Percentiles rank a stretch among this genome's conserved stretches.
phyloP scores from a whole-genome alignment of 2,888 invertebrate genomes.

The Tridacna gigas region DNA sequence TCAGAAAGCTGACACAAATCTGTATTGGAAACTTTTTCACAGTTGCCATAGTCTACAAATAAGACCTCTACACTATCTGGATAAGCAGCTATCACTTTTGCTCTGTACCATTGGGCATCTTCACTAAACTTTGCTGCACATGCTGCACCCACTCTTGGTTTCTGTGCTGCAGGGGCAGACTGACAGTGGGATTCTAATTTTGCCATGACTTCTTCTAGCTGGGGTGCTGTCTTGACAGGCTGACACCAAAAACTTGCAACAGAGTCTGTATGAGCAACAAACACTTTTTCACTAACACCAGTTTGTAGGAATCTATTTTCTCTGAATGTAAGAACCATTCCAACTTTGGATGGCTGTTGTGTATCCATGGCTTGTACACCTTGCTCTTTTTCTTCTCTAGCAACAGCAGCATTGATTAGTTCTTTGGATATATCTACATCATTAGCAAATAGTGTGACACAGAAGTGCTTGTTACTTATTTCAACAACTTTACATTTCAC shows the following conservation, averaged over 20 bases:
- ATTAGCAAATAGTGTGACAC: slow-evolving; percentile 65
- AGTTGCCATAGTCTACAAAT: slow-evolving; percentile 83
- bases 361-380: slow-evolving; percentile 15
- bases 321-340: not conserved
- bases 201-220: slow-evolving; percentile 70
- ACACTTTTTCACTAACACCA: slow-evolving; percentile 61
- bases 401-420: slow-evolving; percentile 71
- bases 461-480: slow-evolving; percentile 45
- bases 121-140: slow-evolving; percentile 77
- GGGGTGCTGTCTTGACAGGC: slow-evolving; percentile 44
- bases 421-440: slow-evolving; percentile 69
- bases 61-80: slow-evolving; percentile 72
- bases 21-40: slow-evolving; percentile 64
- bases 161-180: slow-evolving; percentile 33
- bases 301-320: slow-evolving; percentile 18
- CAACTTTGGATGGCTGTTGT: not conserved
- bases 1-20: slow-evolving; percentile 70
- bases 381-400: slow-evolving; percentile 52
- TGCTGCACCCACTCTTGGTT: slow-evolving; percentile 58
- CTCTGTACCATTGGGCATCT: slow-evolving; percentile 82
- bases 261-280: slow-evolving; percentile 70
- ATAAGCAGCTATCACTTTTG: slow-evolving; percentile 63
- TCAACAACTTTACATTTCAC: slow-evolving; percentile 68
- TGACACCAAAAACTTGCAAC: slow-evolving; percentile 77
- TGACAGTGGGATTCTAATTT: slow-evolving; percentile 66